Conservation (phyloP, 2,113 vertebrate genomes). For the Oceanites oceanicus region DNA sequence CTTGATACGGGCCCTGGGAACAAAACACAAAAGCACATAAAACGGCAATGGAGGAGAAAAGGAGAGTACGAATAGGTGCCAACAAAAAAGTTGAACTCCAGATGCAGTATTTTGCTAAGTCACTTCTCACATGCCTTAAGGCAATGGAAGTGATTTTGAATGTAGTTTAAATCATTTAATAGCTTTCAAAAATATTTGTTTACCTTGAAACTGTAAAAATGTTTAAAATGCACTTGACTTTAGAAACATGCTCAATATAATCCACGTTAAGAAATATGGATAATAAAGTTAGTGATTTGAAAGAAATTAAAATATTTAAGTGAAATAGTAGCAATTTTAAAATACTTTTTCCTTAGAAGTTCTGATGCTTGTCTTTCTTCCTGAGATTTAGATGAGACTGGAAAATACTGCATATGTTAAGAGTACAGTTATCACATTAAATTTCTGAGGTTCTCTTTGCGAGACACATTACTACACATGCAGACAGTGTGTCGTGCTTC, state of each 20-base stretch:
- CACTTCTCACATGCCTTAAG: not conserved
- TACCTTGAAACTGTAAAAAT: not conserved
- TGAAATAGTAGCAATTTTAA: not conserved
- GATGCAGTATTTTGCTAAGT: not conserved
- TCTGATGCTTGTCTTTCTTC: not conserved
- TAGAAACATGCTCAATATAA: not conserved
- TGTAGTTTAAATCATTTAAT: not conserved
- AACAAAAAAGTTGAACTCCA: not conserved
- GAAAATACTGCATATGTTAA: not conserved
- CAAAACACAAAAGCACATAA: not conserved
- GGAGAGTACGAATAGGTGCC: not conserved
- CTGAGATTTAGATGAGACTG: not conserved
- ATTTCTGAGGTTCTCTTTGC: not conserved
- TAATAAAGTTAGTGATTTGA: not conserved
- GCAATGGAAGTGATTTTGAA: not conserved
- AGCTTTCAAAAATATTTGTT: not conserved
- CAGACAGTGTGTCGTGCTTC: not conserved
- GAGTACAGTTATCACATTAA: not conserved
- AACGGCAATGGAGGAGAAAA: not conserved
- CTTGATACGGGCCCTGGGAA: conserved; percentile 89
- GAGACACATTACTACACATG: not conserved
- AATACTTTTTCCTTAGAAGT: not conserved
- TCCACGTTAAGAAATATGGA: not conserved
- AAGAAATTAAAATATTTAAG: not conserved
- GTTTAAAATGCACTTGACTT: not conserved